Evolutionary conservation across 2,113 vertebrate species (phyloP).

Genomic region (Larimichthys polyactis): DNA sequence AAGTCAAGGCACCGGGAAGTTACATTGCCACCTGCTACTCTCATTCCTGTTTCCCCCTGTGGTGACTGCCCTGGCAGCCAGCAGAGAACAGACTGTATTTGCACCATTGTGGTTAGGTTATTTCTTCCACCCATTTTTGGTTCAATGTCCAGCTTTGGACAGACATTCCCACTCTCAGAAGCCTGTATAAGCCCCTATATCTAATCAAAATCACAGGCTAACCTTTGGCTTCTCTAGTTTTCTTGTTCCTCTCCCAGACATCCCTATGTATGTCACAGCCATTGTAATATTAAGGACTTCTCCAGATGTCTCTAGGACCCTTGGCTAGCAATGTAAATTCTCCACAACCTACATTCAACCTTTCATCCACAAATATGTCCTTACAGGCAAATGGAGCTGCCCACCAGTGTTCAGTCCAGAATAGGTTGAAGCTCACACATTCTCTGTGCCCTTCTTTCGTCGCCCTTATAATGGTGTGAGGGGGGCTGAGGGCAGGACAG

Average conservation of each 20-base stretch:
- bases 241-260: constrained; percentile 61
- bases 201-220: constrained; percentile 72
- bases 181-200: background rate
- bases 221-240: constrained; percentile 44
- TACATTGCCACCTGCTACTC: constrained; percentile 83
- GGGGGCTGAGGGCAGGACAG: constrained; percentile 70
- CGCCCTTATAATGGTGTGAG: constrained; percentile 70
- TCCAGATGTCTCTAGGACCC: constrained; percentile 81
- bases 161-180: background rate
- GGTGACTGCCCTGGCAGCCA: background rate
- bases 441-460: constrained; percentile 74
- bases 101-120: constrained; percentile 42
- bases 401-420: constrained; percentile 25
- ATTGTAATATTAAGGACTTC: constrained; percentile 79
- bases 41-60: constrained; percentile 50
- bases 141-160: constrained; percentile 23
- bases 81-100: constrained; percentile 36
- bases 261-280: constrained; percentile 66
- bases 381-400: constrained; percentile 8
- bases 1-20: constrained; percentile 79
- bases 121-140: constrained; percentile 63
- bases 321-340: constrained; percentile 26
- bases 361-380: constrained; percentile 29
- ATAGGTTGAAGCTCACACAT: constrained; percentile 70
- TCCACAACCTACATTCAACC: constrained; percentile 11